Conservation (phyloP, 2,888 invertebrate species). For the Strigamia crassipes region DNA sequence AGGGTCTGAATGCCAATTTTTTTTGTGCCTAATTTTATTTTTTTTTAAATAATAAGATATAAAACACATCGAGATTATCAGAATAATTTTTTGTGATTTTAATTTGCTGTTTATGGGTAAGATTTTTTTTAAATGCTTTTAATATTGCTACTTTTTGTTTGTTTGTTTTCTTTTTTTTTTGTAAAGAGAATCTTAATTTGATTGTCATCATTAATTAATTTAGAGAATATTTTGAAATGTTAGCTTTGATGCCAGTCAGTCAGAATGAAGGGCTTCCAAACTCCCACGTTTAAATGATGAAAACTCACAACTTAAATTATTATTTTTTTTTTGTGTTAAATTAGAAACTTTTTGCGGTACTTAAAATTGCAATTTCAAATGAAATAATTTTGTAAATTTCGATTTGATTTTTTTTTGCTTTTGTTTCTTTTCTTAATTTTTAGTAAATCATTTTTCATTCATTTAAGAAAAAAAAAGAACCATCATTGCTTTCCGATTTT, state of each 20-base stretch:
- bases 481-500: not conserved
- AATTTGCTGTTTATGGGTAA: conserved; percentile 13
- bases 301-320: not conserved
- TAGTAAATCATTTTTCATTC: not conserved
- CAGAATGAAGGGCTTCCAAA: conserved; percentile 12
- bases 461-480: not conserved
- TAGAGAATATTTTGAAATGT: not conserved
- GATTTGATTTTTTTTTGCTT: not conserved
- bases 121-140: not conserved
- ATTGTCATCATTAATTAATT: not conserved
- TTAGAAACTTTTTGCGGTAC: not conserved
- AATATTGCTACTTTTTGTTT: not conserved
- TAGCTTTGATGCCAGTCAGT: conserved; percentile 1
- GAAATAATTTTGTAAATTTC: not conserved
- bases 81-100: not conserved
- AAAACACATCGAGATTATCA: conserved; percentile 12
- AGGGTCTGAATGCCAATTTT: conserved; percentile 10
- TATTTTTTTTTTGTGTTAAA: not conserved
- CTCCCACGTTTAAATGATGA: not conserved
- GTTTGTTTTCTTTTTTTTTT: not conserved
- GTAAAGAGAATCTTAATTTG: conserved; percentile 13
- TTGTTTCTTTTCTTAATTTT: not conserved
- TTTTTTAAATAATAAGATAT: not conserved
- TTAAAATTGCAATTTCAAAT: not conserved
- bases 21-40: conserved; percentile 7